Evolutionary conservation across 1,140 invertebrate genomes (phyloP).

Genomic region (Halesus radiatus): DNA sequence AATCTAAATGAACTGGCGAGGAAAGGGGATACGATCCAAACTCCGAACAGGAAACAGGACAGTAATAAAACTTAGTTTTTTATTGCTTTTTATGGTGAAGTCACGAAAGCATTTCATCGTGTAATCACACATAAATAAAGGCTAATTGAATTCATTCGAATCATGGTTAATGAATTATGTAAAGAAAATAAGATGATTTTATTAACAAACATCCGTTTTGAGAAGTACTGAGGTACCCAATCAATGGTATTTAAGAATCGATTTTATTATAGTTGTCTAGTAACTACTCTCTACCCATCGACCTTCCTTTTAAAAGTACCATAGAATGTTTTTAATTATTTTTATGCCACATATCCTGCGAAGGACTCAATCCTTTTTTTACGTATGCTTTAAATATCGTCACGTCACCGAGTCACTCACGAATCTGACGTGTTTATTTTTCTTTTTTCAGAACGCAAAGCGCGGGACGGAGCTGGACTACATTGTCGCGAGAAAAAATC

Average conservation of each 20-base stretch:
- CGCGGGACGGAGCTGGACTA: slow-evolving; percentile 86
- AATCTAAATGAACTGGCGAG: slow-evolving; percentile 16
- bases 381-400: slow-evolving; percentile 8
- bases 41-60: slow-evolving; percentile 19
- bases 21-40: background rate
- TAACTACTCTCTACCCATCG: too few relatives aligned
- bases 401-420: too few relatives aligned
- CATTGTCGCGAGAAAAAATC: slow-evolving; percentile 83
- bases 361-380: background rate
- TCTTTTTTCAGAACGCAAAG: slow-evolving; percentile 77
- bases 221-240: too few relatives aligned
- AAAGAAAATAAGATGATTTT: background rate
- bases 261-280: too few relatives aligned
- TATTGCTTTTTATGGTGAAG: slow-evolving; percentile 18
- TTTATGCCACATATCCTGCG: too few relatives aligned
- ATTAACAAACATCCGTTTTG: too few relatives aligned
- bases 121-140: too few relatives aligned
- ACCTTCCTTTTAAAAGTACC: too few relatives aligned
- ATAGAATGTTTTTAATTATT: too few relatives aligned
- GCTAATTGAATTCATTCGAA: background rate
- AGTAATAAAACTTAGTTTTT: slow-evolving; percentile 26
- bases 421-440: background rate
- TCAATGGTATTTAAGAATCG: too few relatives aligned
- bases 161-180: slow-evolving; percentile 8
- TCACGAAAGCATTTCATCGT: background rate